Conservation (phyloP, 1,140 invertebrate species). For the Mamestra configurata region DNA sequence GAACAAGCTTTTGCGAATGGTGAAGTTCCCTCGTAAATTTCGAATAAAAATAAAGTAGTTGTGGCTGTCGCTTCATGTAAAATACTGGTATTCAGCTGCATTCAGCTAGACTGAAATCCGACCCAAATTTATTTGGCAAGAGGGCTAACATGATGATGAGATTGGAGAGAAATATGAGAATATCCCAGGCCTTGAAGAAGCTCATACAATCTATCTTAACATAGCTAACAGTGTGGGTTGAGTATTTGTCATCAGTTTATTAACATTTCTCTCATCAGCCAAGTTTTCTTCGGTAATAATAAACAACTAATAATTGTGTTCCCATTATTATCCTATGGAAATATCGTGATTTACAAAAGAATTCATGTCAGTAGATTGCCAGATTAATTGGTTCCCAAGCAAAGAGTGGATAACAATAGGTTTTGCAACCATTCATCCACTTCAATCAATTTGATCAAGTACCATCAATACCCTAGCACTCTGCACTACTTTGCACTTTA, state of each 20-base stretch:
- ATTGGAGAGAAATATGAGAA: no score
- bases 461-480: neutral
- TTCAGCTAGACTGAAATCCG: no score
- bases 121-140: no score
- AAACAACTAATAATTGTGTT: neutral
- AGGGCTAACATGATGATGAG: no score
- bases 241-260: neutral
- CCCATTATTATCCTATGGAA: constrained; percentile 2
- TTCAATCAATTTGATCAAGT: constrained; percentile 40
- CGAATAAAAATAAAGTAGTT: no score
- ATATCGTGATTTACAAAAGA: constrained; percentile 14
- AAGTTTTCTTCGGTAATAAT: neutral
- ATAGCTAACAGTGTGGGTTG: neutral
- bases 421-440: constrained; percentile 39
- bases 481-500: neutral
- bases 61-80: no score
- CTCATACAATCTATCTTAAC: no score
- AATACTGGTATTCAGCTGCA: no score
- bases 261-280: neutral
- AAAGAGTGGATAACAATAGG: constrained; percentile 35
- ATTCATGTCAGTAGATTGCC: constrained; percentile 10
- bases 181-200: no score
- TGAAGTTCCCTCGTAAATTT: no score
- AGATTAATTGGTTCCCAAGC: constrained; percentile 38
- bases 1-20: no score